phyloP scores from a whole-genome alignment of 2,888 invertebrate species.

The Dexiosoma caninum region DNA sequence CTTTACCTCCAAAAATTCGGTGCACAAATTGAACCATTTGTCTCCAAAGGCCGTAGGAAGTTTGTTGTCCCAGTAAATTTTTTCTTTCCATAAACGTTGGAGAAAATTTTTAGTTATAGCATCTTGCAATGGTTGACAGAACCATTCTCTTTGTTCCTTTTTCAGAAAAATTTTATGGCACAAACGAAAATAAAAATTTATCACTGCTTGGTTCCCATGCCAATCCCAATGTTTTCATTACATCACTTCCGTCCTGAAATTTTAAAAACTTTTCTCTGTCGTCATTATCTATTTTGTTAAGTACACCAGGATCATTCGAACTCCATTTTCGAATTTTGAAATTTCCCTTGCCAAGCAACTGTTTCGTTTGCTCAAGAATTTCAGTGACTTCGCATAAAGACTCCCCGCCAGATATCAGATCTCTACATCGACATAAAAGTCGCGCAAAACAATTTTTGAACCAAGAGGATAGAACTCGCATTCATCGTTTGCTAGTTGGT shows the following conservation, averaged over 20 bases:
- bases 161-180: background rate
- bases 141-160: background rate
- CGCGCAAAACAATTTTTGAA: conserved; percentile 27
- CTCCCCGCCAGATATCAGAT: conserved; percentile 44
- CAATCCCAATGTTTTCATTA: conserved; percentile 41
- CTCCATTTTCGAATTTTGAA: no score
- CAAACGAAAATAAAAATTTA: conserved; percentile 32
- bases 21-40: background rate
- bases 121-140: conserved; percentile 19
- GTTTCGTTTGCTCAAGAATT: conserved; percentile 27
- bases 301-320: no score
- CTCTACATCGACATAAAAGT: conserved; percentile 60
- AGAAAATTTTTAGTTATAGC: conserved; percentile 44
- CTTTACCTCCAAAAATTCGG: background rate
- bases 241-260: conserved; percentile 30
- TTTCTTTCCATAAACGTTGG: conserved; percentile 36
- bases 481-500: conserved; percentile 42
- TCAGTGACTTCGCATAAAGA: conserved; percentile 19
- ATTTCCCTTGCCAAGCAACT: no score
- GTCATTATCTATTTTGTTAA: no score
- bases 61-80: conserved; percentile 40
- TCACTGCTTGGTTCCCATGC: conserved; percentile 29
- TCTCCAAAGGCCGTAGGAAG: background rate
- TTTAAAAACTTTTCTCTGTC: conserved; percentile 7
- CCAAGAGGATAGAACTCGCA: background rate